phyloP scores from a whole-genome alignment of 2,797 vertebrate species.

The Pangasius sanitwongsei region DNA sequence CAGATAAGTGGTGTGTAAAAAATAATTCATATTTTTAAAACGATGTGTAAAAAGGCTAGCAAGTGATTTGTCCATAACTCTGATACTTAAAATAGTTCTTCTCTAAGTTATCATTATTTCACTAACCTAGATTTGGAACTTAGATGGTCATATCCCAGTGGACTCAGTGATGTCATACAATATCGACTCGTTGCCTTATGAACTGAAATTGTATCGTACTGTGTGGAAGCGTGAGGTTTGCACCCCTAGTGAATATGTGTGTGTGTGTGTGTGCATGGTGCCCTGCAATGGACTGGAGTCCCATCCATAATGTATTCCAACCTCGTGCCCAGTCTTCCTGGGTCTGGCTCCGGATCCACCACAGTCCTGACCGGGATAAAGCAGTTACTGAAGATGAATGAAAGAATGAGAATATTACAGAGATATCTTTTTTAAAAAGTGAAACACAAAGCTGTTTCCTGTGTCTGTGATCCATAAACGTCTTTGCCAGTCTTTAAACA shows the following conservation, averaged over 20 bases:
- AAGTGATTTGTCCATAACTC: neutral
- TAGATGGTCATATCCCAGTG: neutral
- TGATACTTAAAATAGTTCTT: neutral
- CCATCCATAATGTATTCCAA: neutral
- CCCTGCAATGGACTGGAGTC: neutral
- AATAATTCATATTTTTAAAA: neutral
- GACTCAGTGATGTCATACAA: neutral
- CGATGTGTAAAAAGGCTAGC: neutral
- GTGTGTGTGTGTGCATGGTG: neutral
- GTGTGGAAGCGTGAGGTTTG: neutral
- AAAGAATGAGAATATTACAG: neutral
- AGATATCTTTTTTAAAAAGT: neutral
- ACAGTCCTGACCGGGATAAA: neutral
- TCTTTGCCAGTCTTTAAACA: neutral
- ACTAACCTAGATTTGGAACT: neutral
- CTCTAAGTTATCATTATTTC: neutral
- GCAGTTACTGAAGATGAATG: neutral
- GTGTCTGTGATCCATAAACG: neutral
- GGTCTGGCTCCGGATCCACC: neutral
- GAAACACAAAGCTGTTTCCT: neutral
- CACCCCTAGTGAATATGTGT: neutral
- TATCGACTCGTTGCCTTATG: neutral
- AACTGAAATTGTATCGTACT: neutral
- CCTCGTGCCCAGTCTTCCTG: neutral
- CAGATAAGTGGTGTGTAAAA: neutral